A percentile compares a stretch with the other conserved stretches of the same genome.
phyloP scores from a whole-genome alignment of 2,888 invertebrate genomes.

The Parelbella ahira region DNA sequence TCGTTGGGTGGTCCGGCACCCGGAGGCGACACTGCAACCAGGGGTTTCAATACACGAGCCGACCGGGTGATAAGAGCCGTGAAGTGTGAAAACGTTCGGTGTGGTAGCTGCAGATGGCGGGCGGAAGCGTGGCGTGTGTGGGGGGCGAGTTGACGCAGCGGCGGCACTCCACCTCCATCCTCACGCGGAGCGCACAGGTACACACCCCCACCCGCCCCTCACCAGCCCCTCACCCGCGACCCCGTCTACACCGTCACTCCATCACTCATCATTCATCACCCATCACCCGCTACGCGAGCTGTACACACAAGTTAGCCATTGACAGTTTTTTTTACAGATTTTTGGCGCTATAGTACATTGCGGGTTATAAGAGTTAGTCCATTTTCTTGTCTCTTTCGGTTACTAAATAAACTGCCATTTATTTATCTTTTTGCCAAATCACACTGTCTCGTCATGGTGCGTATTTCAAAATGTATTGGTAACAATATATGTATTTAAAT shows the following conservation, averaged over 20 bases:
- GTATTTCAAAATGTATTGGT: no score
- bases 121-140: slow-evolving; percentile 43
- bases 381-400: no score
- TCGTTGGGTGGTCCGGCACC: slow-evolving; percentile 6
- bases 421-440: no score
- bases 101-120: slow-evolving; percentile 63
- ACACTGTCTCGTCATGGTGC: no score
- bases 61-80: no score
- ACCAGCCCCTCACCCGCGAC: slow-evolving; percentile 19
- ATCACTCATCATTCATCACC: not conserved
- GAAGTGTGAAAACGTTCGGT: slow-evolving; percentile 38
- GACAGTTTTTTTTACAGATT: no score
- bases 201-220: slow-evolving; percentile 35
- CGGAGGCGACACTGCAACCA: slow-evolving; percentile 16
- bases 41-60: slow-evolving; percentile 1
- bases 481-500: no score
- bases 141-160: slow-evolving; percentile 85
- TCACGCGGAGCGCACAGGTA: slow-evolving; percentile 84
- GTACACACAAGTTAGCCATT: no score
- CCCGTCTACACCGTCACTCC: slow-evolving; percentile 3
- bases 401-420: no score
- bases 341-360: no score
- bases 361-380: no score
- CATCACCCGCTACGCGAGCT: no score
- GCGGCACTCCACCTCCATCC: slow-evolving; percentile 87